Evolutionary conservation across 2,113 vertebrate genomes (phyloP), one percentile per base, ranked within the genome.

Genomic region (Caranx melampygus): DNA sequence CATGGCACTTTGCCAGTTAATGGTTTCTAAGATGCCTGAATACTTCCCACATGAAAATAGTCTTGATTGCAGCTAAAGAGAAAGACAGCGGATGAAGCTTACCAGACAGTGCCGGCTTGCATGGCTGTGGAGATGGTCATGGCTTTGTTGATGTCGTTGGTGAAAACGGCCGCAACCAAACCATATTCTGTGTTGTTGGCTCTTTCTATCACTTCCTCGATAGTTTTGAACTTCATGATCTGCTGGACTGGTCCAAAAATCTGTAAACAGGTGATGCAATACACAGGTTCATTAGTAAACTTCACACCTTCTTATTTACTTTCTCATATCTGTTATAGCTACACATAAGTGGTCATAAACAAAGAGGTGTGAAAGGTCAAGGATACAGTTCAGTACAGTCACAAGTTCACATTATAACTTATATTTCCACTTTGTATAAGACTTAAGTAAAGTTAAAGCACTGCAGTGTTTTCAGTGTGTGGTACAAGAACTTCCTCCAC

Each of bases 171-270:
- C 10, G 96, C 97, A 45, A 95, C 96, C 51, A 99, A 95, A 26
- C 98, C 98, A 34, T 98, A 99, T 57, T 98, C 95, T 4, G 98
- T 96, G 91, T 96, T 97, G 93, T 99, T 99, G 90, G 98, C 98
- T 94, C 98, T 93, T 86, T 99, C 97, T 21, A 99, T 98, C 70
- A 97, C 98, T 95, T 99, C 98, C 68, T 99, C 98, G 77, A 98
- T 94, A 8, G 97, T 98, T 94, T 99, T 98, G 93, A 99, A 99
- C 91, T 97, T 96, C 95, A 99, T 92, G 82, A 99, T 98, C 94
- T 96, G 97, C 94, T 99, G 98, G 79, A 99, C 98, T 0, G 98
- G 98, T 45, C 98, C 98, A 93, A 99, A 99, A 92, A 99, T 99
- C 98, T 99, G 91, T 62, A 89, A 75, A 72, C 0, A 72, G 1